These are phyloP conservation scores for Pheucticus melanocephalus DNA, from an alignment of 2,113 vertebrate genomes.

Conservation along the genomic window DNA sequence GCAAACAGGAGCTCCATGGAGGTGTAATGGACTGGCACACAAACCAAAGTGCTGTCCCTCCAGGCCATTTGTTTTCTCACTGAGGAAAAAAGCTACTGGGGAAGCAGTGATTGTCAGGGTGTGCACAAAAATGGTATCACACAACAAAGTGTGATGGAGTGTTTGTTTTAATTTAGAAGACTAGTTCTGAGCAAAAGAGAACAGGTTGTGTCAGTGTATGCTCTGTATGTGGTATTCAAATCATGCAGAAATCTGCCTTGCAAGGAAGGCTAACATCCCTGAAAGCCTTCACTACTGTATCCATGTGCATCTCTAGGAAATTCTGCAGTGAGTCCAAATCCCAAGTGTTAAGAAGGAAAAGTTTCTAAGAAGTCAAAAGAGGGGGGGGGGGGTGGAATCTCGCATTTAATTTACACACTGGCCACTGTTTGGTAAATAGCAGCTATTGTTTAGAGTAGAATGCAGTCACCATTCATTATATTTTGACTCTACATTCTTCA, in stretches of 20 bases:
- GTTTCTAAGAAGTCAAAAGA: slow-evolving; percentile 46
- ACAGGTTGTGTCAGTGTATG: not conserved
- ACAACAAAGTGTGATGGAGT: not conserved
- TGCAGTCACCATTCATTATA: slow-evolving; percentile 64
- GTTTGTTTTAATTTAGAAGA: not conserved
- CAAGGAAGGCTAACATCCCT: not conserved
- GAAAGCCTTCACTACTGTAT: not conserved
- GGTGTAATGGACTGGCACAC: not conserved
- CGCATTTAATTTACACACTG: slow-evolving; percentile 42
- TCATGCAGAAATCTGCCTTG: not conserved
- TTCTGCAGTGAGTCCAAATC: not conserved
- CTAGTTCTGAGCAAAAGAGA: not conserved
- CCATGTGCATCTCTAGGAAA: slow-evolving; percentile 30
- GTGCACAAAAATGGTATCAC: not conserved
- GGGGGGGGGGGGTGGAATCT: not conserved
- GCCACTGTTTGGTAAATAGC: slow-evolving; percentile 63
- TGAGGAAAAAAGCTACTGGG: not conserved
- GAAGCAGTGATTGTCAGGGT: not conserved
- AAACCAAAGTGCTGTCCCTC: not conserved
- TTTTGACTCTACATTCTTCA: slow-evolving; percentile 65
- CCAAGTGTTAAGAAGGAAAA: not conserved
- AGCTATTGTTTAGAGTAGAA: slow-evolving; percentile 64
- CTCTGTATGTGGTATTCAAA: not conserved
- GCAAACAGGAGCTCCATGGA: not conserved
- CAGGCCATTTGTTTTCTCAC: not conserved